A percentile compares a stretch with the other conserved stretches of the same genome.
These are phyloP conservation scores for Malurus alboscapulatus DNA, from an alignment of 2,113 vertebrate genomes.

Conservation along the genomic window DNA sequence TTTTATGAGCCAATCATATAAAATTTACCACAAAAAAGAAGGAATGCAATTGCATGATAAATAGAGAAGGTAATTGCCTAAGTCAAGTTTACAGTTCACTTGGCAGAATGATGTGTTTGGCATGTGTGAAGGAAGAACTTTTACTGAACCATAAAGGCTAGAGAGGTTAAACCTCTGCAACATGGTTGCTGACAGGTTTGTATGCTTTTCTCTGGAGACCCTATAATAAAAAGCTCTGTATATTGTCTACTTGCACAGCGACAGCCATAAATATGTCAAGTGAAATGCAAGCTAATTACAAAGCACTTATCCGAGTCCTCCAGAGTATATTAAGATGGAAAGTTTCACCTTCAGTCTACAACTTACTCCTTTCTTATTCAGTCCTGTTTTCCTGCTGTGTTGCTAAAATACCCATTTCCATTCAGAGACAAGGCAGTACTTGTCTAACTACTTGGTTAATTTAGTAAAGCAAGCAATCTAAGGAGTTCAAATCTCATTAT, in stretches of 20 bases:
- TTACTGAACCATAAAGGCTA: constrained; percentile 16
- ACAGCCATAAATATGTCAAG: constrained; percentile 28
- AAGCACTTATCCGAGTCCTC: constrained; percentile 24
- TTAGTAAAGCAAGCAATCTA: neutral
- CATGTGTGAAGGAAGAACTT: neutral
- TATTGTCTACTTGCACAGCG: neutral
- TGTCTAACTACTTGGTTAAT: neutral
- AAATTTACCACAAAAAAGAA: neutral
- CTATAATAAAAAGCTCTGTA: neutral
- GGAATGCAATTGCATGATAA: neutral
- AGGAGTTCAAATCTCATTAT: neutral
- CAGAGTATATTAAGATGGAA: neutral
- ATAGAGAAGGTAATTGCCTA: neutral
- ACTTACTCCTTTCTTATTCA: neutral
- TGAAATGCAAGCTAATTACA: constrained; percentile 43
- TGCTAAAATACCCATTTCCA: neutral
- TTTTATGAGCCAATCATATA: neutral
- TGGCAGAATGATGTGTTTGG: neutral
- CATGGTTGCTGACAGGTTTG: constrained; percentile 2
- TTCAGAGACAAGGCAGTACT: neutral
- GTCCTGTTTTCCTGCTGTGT: neutral
- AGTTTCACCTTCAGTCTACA: constrained; percentile 5
- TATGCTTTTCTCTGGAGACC: neutral
- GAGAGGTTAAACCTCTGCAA: constrained; percentile 23
- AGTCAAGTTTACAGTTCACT: neutral